These are phyloP conservation scores for Enteromius trimaculatus DNA, from an alignment of 2,797 vertebrate genomes.

Conservation along the genomic window DNA sequence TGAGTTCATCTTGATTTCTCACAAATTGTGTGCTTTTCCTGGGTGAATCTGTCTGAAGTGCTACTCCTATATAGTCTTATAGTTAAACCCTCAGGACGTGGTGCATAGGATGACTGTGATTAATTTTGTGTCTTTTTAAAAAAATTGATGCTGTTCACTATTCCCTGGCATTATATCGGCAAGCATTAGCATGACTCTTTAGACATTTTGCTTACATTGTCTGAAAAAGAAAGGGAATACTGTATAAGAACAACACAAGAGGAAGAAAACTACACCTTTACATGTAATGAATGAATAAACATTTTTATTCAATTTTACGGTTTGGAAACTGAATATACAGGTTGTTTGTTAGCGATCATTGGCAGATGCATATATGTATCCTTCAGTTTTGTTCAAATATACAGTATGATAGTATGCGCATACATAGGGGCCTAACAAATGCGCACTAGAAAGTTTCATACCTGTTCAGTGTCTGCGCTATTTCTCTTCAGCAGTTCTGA, in stretches of 20 bases:
- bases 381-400: neutral
- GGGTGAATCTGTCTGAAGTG: neutral
- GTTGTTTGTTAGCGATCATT: neutral
- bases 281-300: neutral
- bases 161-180: neutral
- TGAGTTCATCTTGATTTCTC: neutral
- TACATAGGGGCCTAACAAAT: neutral
- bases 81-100: neutral
- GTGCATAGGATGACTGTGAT: neutral
- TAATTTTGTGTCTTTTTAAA: neutral
- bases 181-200: neutral
- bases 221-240: neutral
- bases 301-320: no score
- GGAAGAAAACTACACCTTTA: neutral
- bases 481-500: conserved; percentile 5
- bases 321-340: neutral
- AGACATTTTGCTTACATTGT: neutral
- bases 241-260: neutral
- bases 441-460: neutral
- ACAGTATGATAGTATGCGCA: neutral
- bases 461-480: neutral
- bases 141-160: neutral
- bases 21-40: neutral
- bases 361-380: neutral
- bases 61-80: neutral